A percentile compares a stretch with the other conserved stretches of the same genome.
These are phyloP conservation scores for Tiphia femorata DNA, from an alignment of 2,888 invertebrate species.

Conservation along the genomic window DNA sequence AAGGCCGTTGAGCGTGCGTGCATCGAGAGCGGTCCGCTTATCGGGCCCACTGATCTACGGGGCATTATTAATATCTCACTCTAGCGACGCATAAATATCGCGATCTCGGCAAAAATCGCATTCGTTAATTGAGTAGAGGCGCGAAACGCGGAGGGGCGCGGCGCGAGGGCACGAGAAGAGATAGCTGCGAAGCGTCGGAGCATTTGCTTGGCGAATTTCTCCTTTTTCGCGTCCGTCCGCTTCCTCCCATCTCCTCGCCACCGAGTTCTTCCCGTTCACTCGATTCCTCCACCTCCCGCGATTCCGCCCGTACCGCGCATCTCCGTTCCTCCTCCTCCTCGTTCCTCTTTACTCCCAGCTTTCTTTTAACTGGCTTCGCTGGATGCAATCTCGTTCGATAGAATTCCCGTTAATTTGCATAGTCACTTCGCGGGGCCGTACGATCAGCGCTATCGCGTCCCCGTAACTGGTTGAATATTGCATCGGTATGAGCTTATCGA, in stretches of 20 bases:
- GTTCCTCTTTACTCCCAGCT: not conserved
- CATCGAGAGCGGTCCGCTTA: slow-evolving; percentile 37
- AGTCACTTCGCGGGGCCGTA: slow-evolving; percentile 45
- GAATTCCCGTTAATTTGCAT: slow-evolving; percentile 49
- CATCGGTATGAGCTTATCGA: slow-evolving; percentile 36
- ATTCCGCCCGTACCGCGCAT: not conserved
- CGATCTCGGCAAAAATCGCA: slow-evolving; percentile 32
- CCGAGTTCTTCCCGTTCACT: too few relatives aligned
- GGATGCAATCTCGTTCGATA: slow-evolving; percentile 40
- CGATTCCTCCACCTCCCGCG: not conserved
- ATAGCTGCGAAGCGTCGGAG: too few relatives aligned
- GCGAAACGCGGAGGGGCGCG: slow-evolving; percentile 1
- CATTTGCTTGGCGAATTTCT: too few relatives aligned
- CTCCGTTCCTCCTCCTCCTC: not conserved
- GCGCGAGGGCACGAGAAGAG: not conserved
- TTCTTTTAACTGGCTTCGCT: slow-evolving; percentile 23
- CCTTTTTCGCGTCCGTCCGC: too few relatives aligned
- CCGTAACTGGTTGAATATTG: slow-evolving; percentile 39
- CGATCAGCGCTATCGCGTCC: slow-evolving; percentile 42
- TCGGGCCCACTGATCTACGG: slow-evolving; percentile 48
- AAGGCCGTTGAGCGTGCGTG: slow-evolving; percentile 40
- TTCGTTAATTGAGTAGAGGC: slow-evolving; percentile 36
- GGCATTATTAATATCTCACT: slow-evolving; percentile 54
- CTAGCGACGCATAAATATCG: slow-evolving; percentile 48
- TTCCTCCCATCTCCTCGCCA: slow-evolving; percentile 7